Evolutionary conservation across 2,888 invertebrate genomes (phyloP).

Genomic region (Patella depressa): DNA sequence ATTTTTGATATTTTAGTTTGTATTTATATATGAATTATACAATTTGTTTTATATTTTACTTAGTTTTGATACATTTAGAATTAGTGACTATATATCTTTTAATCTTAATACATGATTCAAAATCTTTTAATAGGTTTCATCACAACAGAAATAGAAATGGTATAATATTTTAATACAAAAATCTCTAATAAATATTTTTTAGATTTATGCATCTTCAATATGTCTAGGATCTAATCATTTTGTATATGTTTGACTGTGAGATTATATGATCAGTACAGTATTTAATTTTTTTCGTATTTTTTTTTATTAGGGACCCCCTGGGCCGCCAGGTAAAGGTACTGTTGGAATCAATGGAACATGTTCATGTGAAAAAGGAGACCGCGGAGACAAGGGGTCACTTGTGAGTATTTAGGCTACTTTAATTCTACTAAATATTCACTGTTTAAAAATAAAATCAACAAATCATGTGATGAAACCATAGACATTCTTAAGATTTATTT

Average conservation of each 20-base stretch:
- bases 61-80: too few relatives aligned
- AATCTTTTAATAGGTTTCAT: too few relatives aligned
- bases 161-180: not conserved
- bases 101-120: too few relatives aligned
- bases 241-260: not conserved
- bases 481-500: too few relatives aligned
- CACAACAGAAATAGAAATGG: not conserved
- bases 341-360: slow-evolving; percentile 49
- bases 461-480: too few relatives aligned
- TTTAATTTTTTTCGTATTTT: not conserved
- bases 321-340: slow-evolving; percentile 76
- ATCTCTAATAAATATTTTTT: not conserved
- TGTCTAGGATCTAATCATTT: not conserved
- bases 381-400: slow-evolving; percentile 92
- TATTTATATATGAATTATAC: too few relatives aligned
- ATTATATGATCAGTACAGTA: not conserved
- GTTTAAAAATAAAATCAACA: too few relatives aligned
- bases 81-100: too few relatives aligned
- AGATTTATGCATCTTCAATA: not conserved
- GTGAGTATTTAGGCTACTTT: slow-evolving; percentile 36
- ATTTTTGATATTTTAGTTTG: too few relatives aligned
- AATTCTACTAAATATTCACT: too few relatives aligned
- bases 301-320: slow-evolving; percentile 74
- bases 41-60: too few relatives aligned
- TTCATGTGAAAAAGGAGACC: slow-evolving; percentile 86